phyloP scores from a whole-genome alignment of 2,888 invertebrate genomes.

The Amphiduros pacificus region DNA sequence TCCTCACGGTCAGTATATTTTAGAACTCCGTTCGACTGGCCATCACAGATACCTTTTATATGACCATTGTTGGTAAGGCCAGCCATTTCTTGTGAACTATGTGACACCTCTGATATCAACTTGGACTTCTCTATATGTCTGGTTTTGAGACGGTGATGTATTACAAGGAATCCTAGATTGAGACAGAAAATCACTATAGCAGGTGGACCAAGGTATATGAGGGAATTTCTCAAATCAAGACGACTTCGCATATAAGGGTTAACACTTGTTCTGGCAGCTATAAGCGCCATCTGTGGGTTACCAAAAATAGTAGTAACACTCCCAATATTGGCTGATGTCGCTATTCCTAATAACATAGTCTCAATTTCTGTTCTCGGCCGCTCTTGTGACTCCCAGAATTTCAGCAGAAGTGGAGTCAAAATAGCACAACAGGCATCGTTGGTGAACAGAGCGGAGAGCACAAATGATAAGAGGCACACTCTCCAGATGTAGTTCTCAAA shows the following conservation, averaged over 20 bases:
- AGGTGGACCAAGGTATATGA: conserved; percentile 29
- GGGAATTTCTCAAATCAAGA: conserved; percentile 23
- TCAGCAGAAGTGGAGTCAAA: conserved; percentile 32
- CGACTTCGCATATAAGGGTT: conserved; percentile 18
- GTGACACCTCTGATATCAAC: conserved; percentile 18
- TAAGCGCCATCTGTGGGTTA: conserved; percentile 32
- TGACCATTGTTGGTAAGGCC: conserved; percentile 15
- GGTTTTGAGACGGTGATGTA: conserved; percentile 22
- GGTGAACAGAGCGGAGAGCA: conserved; percentile 33
- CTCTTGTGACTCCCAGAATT: conserved; percentile 33
- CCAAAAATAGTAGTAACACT: conserved; percentile 32
- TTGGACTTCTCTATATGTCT: conserved; percentile 15
- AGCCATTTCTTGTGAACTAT: conserved; percentile 23
- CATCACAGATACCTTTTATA: no score
- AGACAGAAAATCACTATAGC: conserved; percentile 26
- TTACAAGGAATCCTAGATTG: conserved; percentile 29
- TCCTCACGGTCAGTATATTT: conserved; percentile 6
- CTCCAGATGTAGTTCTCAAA: conserved; percentile 30
- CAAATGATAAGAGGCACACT: conserved; percentile 24
- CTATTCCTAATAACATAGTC: conserved; percentile 30
- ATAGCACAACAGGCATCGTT: conserved; percentile 33
- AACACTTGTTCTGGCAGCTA: conserved; percentile 30
- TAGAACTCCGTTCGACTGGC: neutral
- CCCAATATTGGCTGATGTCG: conserved; percentile 35
- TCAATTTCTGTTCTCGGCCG: conserved; percentile 29